Evolutionary conservation across 2,888 invertebrate species (phyloP), one percentile per base, ranked within the genome.

Genomic region (Watsonalla cultraria): DNA sequence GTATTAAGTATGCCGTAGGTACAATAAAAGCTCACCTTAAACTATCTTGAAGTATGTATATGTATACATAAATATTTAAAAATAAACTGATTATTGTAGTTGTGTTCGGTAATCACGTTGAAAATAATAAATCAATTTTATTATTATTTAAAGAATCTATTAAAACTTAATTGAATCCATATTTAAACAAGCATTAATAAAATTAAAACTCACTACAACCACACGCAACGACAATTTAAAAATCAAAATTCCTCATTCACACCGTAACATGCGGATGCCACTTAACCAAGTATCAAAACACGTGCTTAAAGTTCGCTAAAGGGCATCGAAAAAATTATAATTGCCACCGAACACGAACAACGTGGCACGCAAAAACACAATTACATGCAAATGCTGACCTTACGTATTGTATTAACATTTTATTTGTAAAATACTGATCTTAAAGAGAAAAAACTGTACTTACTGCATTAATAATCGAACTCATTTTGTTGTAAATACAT

Each of bases 321-420:
- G 49, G 58, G 51, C 33, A 53, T 53, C 51, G 51, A 45, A 64
- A 65, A 60, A 61, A 65, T 57, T 48, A 56, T 66, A 66, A 71
- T 68, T 56, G 52, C 56, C 15, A 33, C 24, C 46, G 64, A 62
- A 52, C 70, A 73, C 61, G 68, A 42, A 42, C 11, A 11, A 55
- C 62, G 62, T 51, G 47, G 33, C 47, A 47, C 14, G 50, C 57
- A 65, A 68, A 73, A 72, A 71, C 53, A 54, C 67, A 67, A 74
- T 70, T 68, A 65, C 64, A 68, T 68, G 68, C 58, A 65, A 71
- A 73, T 72, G 57, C 46, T 61, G 72, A 67, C 74, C 76, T 74
- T 71, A 72, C 55, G 48, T 55, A n/a, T 50, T 33, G 47, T 52
- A 35, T 47, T 57, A 56, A 59, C 56, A 49, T 49, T 49, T 49